Conservation (phyloP, 2,113 vertebrate species). For the Pseudorasbora parva region DNA sequence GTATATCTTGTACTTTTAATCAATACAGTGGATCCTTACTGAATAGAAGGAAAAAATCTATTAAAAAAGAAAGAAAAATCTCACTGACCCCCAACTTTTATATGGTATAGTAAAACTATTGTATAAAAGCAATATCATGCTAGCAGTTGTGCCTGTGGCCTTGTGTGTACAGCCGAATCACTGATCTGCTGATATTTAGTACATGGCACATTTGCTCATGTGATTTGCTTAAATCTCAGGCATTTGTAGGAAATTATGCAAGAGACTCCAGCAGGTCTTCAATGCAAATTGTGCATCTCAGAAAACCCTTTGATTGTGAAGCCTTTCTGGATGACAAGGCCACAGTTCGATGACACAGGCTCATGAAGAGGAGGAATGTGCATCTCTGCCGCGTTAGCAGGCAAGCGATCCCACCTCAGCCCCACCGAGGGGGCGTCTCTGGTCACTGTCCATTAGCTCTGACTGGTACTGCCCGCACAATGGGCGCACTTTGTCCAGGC, state of each 20-base stretch:
- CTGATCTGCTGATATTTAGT: neutral
- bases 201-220: neutral
- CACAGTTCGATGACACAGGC: conserved; percentile 47
- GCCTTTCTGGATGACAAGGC: conserved; percentile 17
- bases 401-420: conserved; percentile 21
- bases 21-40: too few species aligned
- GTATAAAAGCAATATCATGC: neutral
- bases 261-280: conserved; percentile 5
- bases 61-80: neutral
- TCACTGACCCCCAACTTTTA: neutral
- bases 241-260: conserved; percentile 32
- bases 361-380: conserved; percentile 52
- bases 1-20: too few species aligned
- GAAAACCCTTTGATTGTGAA: conserved; percentile 41
- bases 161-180: neutral
- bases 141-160: neutral
- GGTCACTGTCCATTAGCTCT: conserved; percentile 73
- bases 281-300: conserved; percentile 21
- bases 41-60: neutral
- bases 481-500: conserved; percentile 70
- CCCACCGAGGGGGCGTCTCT: conserved; percentile 61
- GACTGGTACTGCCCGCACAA: conserved; percentile 76
- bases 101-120: neutral
- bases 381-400: conserved; percentile 9
- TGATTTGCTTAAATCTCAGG: neutral